These are phyloP conservation scores for Scylla paramamosain DNA, from an alignment of 1,140 invertebrate genomes.

Conservation along the genomic window DNA sequence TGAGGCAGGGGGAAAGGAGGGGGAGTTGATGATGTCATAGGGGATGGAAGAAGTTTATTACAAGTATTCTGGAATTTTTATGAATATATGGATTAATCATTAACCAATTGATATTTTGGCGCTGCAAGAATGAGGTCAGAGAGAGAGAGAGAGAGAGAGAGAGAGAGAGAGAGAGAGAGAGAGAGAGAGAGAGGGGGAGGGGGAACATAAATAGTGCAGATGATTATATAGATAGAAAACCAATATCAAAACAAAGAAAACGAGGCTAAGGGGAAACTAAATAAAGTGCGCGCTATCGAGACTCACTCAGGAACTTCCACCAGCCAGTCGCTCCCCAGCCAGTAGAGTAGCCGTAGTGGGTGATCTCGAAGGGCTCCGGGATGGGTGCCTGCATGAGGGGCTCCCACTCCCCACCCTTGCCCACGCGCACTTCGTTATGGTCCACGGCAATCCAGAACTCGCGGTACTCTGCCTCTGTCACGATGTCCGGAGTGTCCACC, in stretches of 20 bases:
- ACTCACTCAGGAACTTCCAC: slow-evolving; percentile 86
- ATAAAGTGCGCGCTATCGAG: background rate
- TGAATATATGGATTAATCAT: too few species aligned
- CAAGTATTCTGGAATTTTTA: too few species aligned
- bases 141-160: too few species aligned
- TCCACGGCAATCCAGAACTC: slow-evolving; percentile 92
- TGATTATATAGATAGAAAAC: too few species aligned
- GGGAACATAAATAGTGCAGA: too few species aligned
- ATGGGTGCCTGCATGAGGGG: slow-evolving; percentile 79
- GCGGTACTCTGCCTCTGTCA: slow-evolving; percentile 82
- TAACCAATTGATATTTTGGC: too few species aligned
- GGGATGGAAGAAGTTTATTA: too few species aligned
- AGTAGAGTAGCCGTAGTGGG: slow-evolving; percentile 89
- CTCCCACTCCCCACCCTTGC: slow-evolving; percentile 69
- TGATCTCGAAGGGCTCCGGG: slow-evolving; percentile 85
- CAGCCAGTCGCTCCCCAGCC: slow-evolving; percentile 91
- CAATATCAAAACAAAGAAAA: background rate
- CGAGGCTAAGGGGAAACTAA: background rate
- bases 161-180: too few species aligned
- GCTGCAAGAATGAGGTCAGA: too few species aligned
- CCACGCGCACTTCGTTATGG: slow-evolving; percentile 81
- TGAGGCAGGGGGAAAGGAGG: background rate
- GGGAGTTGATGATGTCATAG: background rate
- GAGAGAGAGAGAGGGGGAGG: too few species aligned
- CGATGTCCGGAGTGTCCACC: slow-evolving; percentile 75